A percentile compares a stretch with the other conserved stretches of the same genome.
Evolutionary conservation across 2,113 vertebrate genomes (phyloP).

Genomic region (Symphodus melops): DNA sequence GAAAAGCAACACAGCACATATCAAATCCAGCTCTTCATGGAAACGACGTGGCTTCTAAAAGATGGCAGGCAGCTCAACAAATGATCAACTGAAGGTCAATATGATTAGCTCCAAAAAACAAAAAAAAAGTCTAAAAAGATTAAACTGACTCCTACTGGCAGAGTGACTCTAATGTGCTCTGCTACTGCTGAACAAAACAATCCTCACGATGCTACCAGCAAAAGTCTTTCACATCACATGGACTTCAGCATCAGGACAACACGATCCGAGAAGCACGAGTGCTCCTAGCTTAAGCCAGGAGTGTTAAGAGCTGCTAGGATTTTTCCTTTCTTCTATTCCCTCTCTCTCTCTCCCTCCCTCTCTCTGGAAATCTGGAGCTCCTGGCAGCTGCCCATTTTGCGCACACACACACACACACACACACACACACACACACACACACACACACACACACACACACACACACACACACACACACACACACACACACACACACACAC

Average conservation of each 20-base stretch:
- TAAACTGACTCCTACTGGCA: constrained; percentile 5
- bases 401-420: constrained; percentile 50
- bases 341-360: constrained; percentile 36
- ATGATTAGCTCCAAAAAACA: constrained; percentile 16
- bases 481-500: constrained; percentile 49
- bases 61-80: not conserved
- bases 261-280: constrained; percentile 9
- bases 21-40: constrained; percentile 13
- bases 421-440: constrained; percentile 52
- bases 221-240: not conserved
- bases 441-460: constrained; percentile 37
- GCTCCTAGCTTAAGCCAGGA: constrained; percentile 4
- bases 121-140: constrained; percentile 9
- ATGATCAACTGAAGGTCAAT: constrained; percentile 18
- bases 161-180: constrained; percentile 10
- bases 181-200: constrained; percentile 19
- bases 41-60: constrained; percentile 18
- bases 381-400: constrained; percentile 75
- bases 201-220: not conserved
- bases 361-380: constrained; percentile 53
- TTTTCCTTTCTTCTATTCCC: constrained; percentile 45
- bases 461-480: constrained; percentile 51
- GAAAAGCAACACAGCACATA: constrained; percentile 5
- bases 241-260: constrained; percentile 3
- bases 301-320: constrained; percentile 18